Evolutionary conservation across 2,888 invertebrate species (phyloP), one percentile per base, ranked within the genome.

Genomic region (Mesochorus sp.): DNA sequence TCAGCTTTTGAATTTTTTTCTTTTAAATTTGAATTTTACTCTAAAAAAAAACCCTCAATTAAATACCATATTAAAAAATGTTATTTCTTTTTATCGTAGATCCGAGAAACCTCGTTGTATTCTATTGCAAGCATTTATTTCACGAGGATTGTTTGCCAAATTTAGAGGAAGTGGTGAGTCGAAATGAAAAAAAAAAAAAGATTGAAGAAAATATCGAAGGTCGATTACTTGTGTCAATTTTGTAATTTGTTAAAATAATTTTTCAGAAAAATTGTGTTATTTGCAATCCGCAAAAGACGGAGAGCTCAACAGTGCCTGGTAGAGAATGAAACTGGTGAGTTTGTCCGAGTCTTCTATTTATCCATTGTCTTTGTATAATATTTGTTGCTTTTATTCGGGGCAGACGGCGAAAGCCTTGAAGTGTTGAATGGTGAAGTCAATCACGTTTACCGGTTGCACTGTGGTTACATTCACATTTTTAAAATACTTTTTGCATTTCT

Each of bases 71-170:
- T n/a, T n/a, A n/a, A n/a, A n/a, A n/a, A n/a, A n/a, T n/a, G n/a
- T n/a, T n/a, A n/a, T n/a, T n/a, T n/a, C n/a, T n/a, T n/a, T n/a
- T n/a, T n/a, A n/a, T n/a, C n/a, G 21, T 87, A 94, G 96, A 97
- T 91, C 91, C 95, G 26, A 94, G 94, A 80, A 95, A 95, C 89
- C 91, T 97, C 73, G 93, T 95, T 82, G 94, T 96, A 70, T 98
- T 97, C 89, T 96, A 96, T 89, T 98, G 98, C 89, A 95, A 95
- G 81, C 98, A 98, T 91, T 94, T 95, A 5, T 98, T 97, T 91
- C 98, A 98, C 89, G 95, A 95, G 89, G 94, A 94, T 76, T 98
- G 98, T 90, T 91, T 97, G 81, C 95, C 95, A 0, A 93, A 92
- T 73, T 88, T 91, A 57, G 86, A 89, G 82, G 55, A 87, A 67